Conservation (phyloP, 2,888 invertebrate species). For the Amphipyra tragopoginis region DNA sequence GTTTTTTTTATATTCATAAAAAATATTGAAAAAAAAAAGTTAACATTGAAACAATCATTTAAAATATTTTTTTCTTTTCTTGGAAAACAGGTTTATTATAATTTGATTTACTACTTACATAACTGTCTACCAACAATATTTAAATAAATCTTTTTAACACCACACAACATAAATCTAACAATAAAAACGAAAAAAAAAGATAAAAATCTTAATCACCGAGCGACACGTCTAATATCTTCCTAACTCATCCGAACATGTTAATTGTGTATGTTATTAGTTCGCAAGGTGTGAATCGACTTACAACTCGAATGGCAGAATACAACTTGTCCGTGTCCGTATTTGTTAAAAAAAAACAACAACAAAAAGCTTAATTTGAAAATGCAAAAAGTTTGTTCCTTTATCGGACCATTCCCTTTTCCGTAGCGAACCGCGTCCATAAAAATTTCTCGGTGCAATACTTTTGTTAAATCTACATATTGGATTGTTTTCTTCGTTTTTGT, state of each 20-base stretch:
- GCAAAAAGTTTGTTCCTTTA: constrained; percentile 44
- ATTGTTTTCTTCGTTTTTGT: constrained; percentile 39
- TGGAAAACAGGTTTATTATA: too few relatives aligned
- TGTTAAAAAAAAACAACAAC: constrained; percentile 49
- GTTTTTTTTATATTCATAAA: too few relatives aligned
- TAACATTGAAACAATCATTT: neutral
- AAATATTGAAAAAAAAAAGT: too few relatives aligned
- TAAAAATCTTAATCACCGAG: neutral
- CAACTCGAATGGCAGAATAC: constrained; percentile 44
- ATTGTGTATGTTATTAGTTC: constrained; percentile 74
- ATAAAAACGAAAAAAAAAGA: neutral
- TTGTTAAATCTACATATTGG: constrained; percentile 41
- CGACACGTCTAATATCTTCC: constrained; percentile 66
- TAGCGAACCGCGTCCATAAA: constrained; percentile 35
- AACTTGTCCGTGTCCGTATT: constrained; percentile 44
- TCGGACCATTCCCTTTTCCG: constrained; percentile 44
- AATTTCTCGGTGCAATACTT: constrained; percentile 45
- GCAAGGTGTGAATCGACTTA: constrained; percentile 78
- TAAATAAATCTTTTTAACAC: neutral
- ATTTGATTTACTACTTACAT: too few relatives aligned
- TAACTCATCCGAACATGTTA: constrained; percentile 62
- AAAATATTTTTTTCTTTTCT: too few relatives aligned
- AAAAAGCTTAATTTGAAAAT: constrained; percentile 48
- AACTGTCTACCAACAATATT: neutral
- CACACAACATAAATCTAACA: too few relatives aligned